Conservation (phyloP, 2,113 vertebrate genomes). For the Lampris incognitus region DNA sequence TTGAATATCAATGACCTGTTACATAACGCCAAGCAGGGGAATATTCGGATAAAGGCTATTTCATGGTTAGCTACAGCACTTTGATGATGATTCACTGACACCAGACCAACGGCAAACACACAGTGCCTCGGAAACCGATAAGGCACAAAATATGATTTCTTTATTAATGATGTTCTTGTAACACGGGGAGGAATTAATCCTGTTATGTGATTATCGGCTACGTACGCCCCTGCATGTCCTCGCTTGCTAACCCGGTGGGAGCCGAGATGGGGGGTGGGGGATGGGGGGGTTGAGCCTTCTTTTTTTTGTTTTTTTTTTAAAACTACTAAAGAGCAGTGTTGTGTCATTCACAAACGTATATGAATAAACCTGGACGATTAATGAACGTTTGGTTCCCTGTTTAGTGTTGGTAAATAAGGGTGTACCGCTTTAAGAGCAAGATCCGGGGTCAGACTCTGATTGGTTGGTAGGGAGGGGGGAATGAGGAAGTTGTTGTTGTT, state of each 20-base stretch:
- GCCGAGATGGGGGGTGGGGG: slow-evolving; percentile 6
- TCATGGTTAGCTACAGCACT: slow-evolving; percentile 20
- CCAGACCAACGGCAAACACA: slow-evolving; percentile 4
- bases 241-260: slow-evolving; percentile 34
- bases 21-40: slow-evolving; percentile 14
- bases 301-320: too few relatives aligned
- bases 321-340: too few relatives aligned
- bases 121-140: neutral
- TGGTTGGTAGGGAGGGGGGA: too few relatives aligned
- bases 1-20: slow-evolving; percentile 31
- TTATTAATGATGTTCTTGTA: slow-evolving; percentile 11
- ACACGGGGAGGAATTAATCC: slow-evolving; percentile 12
- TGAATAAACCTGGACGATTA: too few relatives aligned
- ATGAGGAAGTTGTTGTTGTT: too few relatives aligned
- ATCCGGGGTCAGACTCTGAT: too few relatives aligned
- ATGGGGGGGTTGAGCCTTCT: slow-evolving; percentile 30
- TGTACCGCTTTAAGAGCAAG: too few relatives aligned
- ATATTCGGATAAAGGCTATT: slow-evolving; percentile 21
- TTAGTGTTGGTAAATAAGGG: too few relatives aligned
- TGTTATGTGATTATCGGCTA: slow-evolving; percentile 50
- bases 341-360: too few relatives aligned
- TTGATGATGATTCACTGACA: slow-evolving; percentile 24
- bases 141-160: neutral
- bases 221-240: slow-evolving; percentile 36
- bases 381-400: too few relatives aligned